These are phyloP conservation scores for Tragelaphus buxtoni DNA, from an alignment of 2,113 vertebrate genomes.

Conservation along the genomic window DNA sequence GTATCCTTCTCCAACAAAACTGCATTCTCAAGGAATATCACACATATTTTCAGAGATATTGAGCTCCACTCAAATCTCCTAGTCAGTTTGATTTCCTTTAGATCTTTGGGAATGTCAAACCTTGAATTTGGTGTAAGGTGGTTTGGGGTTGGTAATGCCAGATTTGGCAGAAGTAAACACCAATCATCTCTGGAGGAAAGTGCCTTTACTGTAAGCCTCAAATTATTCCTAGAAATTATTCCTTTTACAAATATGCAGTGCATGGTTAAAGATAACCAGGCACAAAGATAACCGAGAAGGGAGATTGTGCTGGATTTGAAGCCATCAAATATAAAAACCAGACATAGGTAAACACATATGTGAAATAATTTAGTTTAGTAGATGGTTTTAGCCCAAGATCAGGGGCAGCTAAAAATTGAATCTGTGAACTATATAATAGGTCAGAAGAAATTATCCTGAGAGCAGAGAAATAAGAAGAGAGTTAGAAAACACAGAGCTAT, in stretches of 20 bases:
- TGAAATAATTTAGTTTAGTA: not conserved
- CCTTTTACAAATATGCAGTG: not conserved
- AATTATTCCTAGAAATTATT: not conserved
- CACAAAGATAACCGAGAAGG: not conserved
- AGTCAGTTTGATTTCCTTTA: not conserved
- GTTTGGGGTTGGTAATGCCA: not conserved
- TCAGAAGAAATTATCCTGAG: not conserved
- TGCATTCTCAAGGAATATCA: not conserved
- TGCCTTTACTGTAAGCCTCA: not conserved
- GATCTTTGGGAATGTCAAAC: not conserved
- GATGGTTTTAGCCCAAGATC: not conserved
- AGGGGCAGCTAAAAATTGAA: not conserved
- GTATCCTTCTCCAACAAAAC: not conserved
- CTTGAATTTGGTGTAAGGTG: not conserved
- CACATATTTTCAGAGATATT: not conserved
- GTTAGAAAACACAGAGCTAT: not conserved
- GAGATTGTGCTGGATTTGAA: not conserved
- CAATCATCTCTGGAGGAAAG: not conserved
- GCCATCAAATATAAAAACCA: not conserved
- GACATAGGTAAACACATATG: not conserved
- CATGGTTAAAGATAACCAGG: not conserved
- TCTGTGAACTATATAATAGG: not conserved
- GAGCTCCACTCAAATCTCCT: not conserved
- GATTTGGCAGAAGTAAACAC: not conserved
- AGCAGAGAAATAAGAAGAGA: not conserved